phyloP scores from a whole-genome alignment of 2,113 vertebrate species.

The Phalacrocorax carbo region DNA sequence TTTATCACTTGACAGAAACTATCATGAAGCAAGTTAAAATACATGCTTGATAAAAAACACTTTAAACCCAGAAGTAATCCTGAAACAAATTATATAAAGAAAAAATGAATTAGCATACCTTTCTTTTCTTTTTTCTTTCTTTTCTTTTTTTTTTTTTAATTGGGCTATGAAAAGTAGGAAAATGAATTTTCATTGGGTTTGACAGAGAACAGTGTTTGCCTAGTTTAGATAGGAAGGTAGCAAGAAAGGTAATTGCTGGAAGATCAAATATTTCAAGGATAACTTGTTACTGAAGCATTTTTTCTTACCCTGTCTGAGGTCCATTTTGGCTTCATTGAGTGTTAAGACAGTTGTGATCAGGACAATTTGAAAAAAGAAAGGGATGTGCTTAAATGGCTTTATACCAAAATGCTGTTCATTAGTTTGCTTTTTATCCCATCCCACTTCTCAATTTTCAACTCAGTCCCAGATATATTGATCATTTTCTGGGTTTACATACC shows the following conservation, averaged over 20 bases:
- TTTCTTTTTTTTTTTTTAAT: background rate
- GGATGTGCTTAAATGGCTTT: accelerated
- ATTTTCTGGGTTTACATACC: background rate
- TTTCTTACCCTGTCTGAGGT: background rate
- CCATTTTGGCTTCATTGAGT: background rate
- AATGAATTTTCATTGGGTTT: background rate
- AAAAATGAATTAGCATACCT: background rate
- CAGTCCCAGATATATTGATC: background rate
- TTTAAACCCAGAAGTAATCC: background rate
- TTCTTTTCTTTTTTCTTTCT: too few species aligned
- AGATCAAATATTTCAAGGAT: background rate
- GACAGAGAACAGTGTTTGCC: background rate
- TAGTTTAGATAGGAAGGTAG: background rate
- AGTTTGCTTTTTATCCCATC: background rate
- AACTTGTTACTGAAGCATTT: background rate
- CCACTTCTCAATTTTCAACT: background rate
- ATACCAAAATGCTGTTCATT: background rate
- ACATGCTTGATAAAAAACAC: background rate
- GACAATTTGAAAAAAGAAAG: background rate
- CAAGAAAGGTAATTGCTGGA: background rate
- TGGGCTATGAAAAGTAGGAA: background rate
- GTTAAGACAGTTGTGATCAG: background rate
- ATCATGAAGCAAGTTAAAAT: background rate
- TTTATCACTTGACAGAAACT: background rate
- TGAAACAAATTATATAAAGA: background rate